Evolutionary conservation across 2,797 vertebrate species (phyloP).

Genomic region (Chrosomus eos): DNA sequence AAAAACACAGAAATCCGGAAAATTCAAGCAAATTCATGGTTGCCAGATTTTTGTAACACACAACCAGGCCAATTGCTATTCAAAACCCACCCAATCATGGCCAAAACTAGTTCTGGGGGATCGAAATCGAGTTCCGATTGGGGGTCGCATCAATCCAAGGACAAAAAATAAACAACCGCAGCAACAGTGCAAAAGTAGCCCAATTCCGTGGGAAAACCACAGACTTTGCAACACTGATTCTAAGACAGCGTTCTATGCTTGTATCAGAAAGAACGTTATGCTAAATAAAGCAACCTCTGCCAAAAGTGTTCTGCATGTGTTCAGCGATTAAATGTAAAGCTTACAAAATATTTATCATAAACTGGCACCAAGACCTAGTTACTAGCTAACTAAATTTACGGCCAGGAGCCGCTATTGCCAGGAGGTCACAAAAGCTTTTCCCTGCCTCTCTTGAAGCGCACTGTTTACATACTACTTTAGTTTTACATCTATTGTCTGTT

Average conservation of each 20-base stretch:
- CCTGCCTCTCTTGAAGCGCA: not conserved
- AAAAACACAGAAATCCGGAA: too few relatives aligned
- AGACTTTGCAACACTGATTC: not conserved
- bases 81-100: too few relatives aligned
- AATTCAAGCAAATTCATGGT: too few relatives aligned
- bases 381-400: not conserved
- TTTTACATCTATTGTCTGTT: constrained; percentile 64
- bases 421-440: constrained; percentile 35
- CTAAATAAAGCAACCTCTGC: not conserved
- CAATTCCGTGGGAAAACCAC: too few relatives aligned
- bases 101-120: too few relatives aligned
- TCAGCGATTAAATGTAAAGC: not conserved
- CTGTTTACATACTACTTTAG: constrained; percentile 49
- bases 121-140: too few relatives aligned
- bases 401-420: not conserved
- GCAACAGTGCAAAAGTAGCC: not conserved
- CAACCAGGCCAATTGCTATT: too few relatives aligned
- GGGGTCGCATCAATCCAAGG: too few relatives aligned
- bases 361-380: not conserved
- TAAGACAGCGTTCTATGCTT: not conserved
- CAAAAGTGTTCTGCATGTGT: not conserved
- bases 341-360: not conserved
- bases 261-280: not conserved
- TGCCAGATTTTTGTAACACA: too few relatives aligned
- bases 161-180: not conserved